These are phyloP conservation scores for Hiodon tergisus DNA, from an alignment of 2,113 vertebrate species.

Conservation along the genomic window DNA sequence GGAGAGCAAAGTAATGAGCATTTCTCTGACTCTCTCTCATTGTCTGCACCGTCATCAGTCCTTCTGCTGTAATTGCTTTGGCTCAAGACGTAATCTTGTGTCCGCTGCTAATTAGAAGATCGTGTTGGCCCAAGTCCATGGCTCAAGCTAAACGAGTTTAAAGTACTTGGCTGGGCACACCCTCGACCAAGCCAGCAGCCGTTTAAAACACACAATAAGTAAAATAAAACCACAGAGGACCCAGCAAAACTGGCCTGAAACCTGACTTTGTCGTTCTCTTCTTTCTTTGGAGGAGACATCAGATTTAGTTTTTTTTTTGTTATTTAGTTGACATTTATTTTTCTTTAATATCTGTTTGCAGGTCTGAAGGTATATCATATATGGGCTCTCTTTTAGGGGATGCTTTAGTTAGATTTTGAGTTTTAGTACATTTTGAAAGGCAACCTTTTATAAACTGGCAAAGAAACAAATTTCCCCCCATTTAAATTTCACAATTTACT, in stretches of 20 bases:
- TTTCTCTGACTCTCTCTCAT: neutral
- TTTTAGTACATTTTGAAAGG: too few species aligned
- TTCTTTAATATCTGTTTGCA: too few species aligned
- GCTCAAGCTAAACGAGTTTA: neutral
- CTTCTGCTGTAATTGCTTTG: neutral
- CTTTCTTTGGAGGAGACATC: too few species aligned
- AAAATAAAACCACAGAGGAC: neutral
- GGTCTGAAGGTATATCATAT: too few species aligned
- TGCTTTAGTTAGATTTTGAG: too few species aligned
- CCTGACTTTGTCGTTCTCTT: too few species aligned
- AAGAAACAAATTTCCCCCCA: too few species aligned
- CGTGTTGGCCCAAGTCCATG: neutral
- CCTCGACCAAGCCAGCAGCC: neutral
- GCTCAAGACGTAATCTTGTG: constrained; percentile 3
- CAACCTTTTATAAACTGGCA: too few species aligned
- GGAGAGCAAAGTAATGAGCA: neutral
- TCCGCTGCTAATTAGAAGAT: neutral
- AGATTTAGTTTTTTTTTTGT: too few species aligned
- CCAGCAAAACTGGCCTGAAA: neutral
- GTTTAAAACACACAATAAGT: neutral
- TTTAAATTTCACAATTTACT: too few species aligned
- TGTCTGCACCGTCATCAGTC: neutral
- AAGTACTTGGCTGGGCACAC: neutral
- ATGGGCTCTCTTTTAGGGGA: too few species aligned
- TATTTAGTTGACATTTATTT: too few species aligned